Percentiles rank a stretch among this genome's conserved stretches.
These are phyloP conservation scores for Syrrhaptes paradoxus DNA, from an alignment of 2,113 vertebrate genomes.

Conservation along the genomic window DNA sequence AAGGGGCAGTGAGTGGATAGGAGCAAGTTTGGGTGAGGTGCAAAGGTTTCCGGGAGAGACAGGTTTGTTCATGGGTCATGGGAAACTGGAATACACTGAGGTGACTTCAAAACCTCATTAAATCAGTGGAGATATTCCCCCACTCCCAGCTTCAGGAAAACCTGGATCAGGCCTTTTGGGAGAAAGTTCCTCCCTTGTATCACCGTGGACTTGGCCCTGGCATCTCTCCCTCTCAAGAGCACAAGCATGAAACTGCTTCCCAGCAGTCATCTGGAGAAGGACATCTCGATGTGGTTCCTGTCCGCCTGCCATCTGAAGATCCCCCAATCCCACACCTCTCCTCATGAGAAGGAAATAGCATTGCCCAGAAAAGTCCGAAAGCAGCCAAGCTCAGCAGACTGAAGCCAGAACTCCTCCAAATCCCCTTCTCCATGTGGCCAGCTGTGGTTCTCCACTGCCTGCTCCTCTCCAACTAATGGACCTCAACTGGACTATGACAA, in stretches of 20 bases:
- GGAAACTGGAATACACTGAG: background rate
- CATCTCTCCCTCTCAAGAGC: background rate
- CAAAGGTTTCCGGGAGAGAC: background rate
- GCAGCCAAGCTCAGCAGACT: background rate
- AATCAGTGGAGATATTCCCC: background rate
- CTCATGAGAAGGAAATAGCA: background rate
- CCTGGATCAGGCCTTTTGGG: background rate
- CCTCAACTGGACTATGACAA: rapidly evolving
- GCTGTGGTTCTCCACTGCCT: background rate
- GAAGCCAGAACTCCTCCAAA: background rate
- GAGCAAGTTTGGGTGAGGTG: background rate
- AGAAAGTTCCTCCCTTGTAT: background rate
- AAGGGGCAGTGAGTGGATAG: background rate
- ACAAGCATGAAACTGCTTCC: background rate
- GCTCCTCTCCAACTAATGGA: background rate
- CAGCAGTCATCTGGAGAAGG: background rate
- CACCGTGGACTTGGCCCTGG: background rate
- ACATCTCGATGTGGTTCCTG: background rate
- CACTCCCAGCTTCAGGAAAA: background rate
- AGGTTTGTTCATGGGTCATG: background rate
- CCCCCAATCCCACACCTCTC: background rate
- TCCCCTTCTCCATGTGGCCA: background rate
- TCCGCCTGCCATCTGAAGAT: background rate
- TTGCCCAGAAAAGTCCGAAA: background rate
- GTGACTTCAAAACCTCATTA: background rate